These are phyloP conservation scores for Urechis unicinctus DNA, from an alignment of 2,888 invertebrate species.

Conservation along the genomic window DNA sequence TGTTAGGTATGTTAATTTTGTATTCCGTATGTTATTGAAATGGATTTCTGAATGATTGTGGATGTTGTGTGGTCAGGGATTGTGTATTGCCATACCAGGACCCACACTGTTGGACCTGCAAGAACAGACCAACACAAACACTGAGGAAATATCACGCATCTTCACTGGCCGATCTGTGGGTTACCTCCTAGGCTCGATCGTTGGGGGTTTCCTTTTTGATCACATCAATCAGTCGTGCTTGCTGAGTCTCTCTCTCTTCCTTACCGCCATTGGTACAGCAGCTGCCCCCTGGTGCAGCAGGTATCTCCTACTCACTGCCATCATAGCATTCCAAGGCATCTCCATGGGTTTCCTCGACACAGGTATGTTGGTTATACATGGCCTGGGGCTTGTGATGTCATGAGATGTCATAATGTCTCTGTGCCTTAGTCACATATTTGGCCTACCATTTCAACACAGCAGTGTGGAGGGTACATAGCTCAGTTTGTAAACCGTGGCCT, in stretches of 20 bases:
- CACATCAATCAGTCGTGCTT: constrained; percentile 47
- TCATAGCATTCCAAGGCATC: constrained; percentile 47
- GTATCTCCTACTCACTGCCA: constrained; percentile 36
- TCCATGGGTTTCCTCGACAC: constrained; percentile 51
- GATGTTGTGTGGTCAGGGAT: no score
- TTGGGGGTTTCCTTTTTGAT: constrained; percentile 46
- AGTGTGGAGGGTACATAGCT: no score
- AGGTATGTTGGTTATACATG: constrained; percentile 27
- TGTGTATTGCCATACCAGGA: constrained; percentile 51
- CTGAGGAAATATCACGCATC: constrained; percentile 43
- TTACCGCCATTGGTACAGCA: constrained; percentile 47
- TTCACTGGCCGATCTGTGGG: constrained; percentile 50
- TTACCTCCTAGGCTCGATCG: constrained; percentile 49
- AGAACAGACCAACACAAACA: constrained; percentile 36
- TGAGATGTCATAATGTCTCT: no score
- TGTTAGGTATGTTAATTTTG: no score
- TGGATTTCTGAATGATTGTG: no score
- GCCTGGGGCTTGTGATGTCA: no score
- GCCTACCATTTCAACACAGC: no score
- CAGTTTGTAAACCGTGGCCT: no score
- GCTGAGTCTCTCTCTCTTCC: constrained; percentile 45
- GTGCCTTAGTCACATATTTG: no score
- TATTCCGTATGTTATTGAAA: no score
- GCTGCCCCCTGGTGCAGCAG: constrained; percentile 49
- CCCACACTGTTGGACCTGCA: constrained; percentile 49